These are phyloP conservation scores for Schlechtendalia chinensis DNA, from an alignment of 1,140 invertebrate genomes.

Conservation along the genomic window DNA sequence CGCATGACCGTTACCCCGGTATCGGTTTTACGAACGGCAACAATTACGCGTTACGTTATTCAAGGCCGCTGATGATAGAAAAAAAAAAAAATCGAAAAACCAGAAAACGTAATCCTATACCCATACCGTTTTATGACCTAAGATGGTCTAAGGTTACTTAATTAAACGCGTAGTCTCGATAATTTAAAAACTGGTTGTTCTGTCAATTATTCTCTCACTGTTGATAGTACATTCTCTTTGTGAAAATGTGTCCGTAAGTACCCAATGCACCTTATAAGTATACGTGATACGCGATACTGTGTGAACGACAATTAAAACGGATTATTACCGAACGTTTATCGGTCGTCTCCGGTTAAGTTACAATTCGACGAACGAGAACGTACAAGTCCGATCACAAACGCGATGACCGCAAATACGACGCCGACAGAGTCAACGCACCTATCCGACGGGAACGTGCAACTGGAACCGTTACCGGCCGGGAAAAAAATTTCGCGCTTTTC, in stretches of 20 bases:
- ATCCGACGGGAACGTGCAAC: no score
- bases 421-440: no score
- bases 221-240: constrained; percentile 1
- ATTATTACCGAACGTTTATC: neutral
- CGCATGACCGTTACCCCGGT: no score
- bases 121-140: neutral
- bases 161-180: neutral
- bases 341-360: no score
- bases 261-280: no score
- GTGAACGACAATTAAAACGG: neutral
- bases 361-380: no score
- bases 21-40: neutral
- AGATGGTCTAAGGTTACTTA: constrained; percentile 12
- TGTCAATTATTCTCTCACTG: neutral
- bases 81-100: neutral
- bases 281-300: neutral
- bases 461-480: no score
- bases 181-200: neutral
- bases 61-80: neutral
- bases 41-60: neutral
- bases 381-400: no score
- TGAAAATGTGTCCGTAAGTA: neutral
- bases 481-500: no score
- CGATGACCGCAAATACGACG: no score
- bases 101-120: neutral